These are phyloP conservation scores for Marmota flaviventris DNA, from an alignment of 2,113 vertebrate genomes.

Conservation along the genomic window DNA sequence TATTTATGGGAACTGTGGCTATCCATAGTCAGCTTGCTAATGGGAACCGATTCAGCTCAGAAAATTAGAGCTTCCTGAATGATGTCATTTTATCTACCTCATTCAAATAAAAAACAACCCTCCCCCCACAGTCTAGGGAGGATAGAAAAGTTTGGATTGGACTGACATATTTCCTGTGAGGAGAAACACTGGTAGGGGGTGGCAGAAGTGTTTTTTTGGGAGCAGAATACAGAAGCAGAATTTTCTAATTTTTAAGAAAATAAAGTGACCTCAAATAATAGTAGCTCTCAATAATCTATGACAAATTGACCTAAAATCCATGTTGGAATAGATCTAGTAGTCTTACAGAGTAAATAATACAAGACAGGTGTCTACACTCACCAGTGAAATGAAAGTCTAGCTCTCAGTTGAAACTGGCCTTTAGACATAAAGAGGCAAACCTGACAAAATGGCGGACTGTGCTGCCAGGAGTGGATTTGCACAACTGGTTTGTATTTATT, in stretches of 20 bases:
- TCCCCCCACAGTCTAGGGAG: background rate
- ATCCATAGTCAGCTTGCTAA: background rate
- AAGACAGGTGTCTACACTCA: background rate
- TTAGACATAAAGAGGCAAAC: background rate
- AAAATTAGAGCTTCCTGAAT: background rate
- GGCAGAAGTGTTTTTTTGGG: background rate
- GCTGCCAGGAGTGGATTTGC: background rate
- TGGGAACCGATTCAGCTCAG: background rate
- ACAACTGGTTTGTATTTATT: background rate
- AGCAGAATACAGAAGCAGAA: background rate
- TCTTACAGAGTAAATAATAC: background rate
- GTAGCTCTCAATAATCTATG: background rate
- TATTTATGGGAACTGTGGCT: background rate
- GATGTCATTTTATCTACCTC: background rate
- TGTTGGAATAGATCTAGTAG: background rate
- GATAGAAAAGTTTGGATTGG: background rate
- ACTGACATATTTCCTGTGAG: background rate
- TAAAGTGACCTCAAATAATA: slow-evolving; percentile 13
- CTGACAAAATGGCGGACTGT: background rate
- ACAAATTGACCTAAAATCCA: background rate
- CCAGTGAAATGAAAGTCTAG: background rate
- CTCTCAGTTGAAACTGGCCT: background rate
- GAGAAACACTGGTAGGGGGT: background rate
- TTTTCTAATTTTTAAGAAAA: slow-evolving; percentile 13
- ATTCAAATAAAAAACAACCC: slow-evolving; percentile 25